A percentile compares a stretch with the other conserved stretches of the same genome.
phyloP scores from a whole-genome alignment of 2,888 invertebrate genomes.

The Spilarctia lutea region DNA sequence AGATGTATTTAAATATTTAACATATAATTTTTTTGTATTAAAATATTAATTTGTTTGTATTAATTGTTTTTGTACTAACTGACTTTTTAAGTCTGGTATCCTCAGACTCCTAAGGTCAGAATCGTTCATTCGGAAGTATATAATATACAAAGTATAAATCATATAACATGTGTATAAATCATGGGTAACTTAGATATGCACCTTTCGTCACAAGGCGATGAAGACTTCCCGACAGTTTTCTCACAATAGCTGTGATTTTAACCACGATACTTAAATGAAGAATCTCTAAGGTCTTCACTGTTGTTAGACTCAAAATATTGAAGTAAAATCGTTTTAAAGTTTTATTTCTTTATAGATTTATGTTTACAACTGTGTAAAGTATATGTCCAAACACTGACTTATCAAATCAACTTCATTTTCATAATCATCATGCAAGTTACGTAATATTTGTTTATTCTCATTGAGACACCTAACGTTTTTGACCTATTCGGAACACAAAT shows the following conservation, averaged over 20 bases:
- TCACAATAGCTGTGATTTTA: background rate
- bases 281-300: background rate
- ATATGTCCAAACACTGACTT: background rate
- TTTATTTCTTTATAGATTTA: background rate
- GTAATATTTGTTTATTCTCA: slow-evolving; percentile 4
- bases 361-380: background rate
- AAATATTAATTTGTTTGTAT: background rate
- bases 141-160: background rate
- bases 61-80: background rate
- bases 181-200: background rate
- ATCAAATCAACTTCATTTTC: background rate
- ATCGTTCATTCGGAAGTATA: background rate
- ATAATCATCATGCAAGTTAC: slow-evolving; percentile 19
- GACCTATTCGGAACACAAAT: background rate
- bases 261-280: background rate
- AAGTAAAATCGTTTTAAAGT: background rate
- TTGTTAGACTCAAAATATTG: background rate
- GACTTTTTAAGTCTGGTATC: background rate
- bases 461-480: slow-evolving; percentile 19
- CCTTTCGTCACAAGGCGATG: background rate
- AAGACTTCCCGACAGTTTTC: background rate
- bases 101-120: background rate
- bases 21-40: too few species aligned
- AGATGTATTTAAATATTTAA: too few species aligned
- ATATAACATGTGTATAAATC: too few species aligned